These are phyloP conservation scores for Agrilus biguttatus DNA, from an alignment of 2,888 invertebrate genomes.

Conservation along the genomic window DNA sequence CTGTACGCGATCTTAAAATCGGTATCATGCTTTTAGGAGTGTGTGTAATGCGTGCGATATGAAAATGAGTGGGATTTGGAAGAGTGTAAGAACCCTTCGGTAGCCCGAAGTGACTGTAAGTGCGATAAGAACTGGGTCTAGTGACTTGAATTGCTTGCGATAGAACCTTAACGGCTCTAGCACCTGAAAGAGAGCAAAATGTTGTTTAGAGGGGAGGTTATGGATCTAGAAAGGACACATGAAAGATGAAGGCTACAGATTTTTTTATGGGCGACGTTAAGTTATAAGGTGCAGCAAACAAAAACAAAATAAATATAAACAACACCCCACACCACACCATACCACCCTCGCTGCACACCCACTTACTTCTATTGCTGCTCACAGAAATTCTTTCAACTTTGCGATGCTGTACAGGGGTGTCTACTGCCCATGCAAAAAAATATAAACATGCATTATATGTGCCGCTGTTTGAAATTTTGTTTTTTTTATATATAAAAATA, in stretches of 20 bases:
- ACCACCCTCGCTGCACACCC: neutral
- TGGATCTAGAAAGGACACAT: too few species aligned
- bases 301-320: constrained; percentile 3
- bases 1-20: constrained; percentile 10
- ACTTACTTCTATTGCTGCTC: constrained; percentile 13
- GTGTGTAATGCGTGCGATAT: constrained; percentile 21
- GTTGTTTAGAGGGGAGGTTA: constrained; percentile 5
- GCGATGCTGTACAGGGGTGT: constrained; percentile 7
- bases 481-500: too few species aligned
- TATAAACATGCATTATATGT: constrained; percentile 4
- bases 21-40: constrained; percentile 19
- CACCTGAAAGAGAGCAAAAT: constrained; percentile 15
- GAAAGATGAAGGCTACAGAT: too few species aligned
- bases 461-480: too few species aligned
- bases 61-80: constrained; percentile 30
- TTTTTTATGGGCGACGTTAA: neutral
- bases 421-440: constrained; percentile 9
- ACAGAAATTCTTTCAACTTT: constrained; percentile 10
- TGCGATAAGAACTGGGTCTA: constrained; percentile 20
- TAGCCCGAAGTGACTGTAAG: constrained; percentile 25
- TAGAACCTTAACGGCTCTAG: constrained; percentile 8
- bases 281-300: neutral
- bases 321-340: neutral
- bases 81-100: constrained; percentile 27
- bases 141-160: neutral